Evolutionary conservation across 2,113 vertebrate genomes (phyloP).

Genomic region (Dipodomys merriami): DNA sequence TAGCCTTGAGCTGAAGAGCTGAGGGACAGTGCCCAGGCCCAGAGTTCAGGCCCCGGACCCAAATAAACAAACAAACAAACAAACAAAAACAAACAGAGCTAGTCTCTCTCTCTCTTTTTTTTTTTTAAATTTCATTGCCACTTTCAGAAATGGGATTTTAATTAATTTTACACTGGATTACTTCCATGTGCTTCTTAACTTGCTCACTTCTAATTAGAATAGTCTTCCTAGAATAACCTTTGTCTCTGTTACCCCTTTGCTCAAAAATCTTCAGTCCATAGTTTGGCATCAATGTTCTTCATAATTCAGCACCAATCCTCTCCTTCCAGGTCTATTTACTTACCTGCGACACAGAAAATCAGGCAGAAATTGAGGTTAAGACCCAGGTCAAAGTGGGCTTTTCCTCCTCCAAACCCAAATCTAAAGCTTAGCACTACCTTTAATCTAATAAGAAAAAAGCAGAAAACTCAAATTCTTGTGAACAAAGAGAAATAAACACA

Average conservation of each 20-base stretch:
- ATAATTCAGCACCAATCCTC: neutral
- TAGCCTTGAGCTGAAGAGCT: too few relatives aligned
- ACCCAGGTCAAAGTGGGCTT: neutral
- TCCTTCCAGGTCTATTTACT: conserved; percentile 5
- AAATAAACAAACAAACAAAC: too few relatives aligned
- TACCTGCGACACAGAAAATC: neutral
- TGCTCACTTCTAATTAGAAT: neutral
- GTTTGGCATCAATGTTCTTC: neutral
- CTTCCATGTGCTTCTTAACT: neutral
- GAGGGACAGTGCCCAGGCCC: too few relatives aligned
- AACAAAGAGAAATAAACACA: neutral
- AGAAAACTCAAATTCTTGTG: neutral
- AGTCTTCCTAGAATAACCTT: neutral
- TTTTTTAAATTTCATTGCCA: neutral
- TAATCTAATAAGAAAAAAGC: neutral
- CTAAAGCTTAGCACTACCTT: neutral
- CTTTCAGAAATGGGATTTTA: conserved; percentile 36
- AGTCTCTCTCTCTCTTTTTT: neutral
- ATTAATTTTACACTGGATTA: neutral
- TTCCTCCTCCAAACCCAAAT: neutral
- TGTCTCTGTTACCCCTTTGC: neutral
- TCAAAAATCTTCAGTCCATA: neutral
- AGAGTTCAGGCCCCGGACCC: too few relatives aligned
- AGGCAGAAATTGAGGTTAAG: neutral
- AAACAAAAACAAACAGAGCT: too few relatives aligned